phyloP scores from a whole-genome alignment of 2,113 vertebrate genomes.

The Rutilus rutilus region DNA sequence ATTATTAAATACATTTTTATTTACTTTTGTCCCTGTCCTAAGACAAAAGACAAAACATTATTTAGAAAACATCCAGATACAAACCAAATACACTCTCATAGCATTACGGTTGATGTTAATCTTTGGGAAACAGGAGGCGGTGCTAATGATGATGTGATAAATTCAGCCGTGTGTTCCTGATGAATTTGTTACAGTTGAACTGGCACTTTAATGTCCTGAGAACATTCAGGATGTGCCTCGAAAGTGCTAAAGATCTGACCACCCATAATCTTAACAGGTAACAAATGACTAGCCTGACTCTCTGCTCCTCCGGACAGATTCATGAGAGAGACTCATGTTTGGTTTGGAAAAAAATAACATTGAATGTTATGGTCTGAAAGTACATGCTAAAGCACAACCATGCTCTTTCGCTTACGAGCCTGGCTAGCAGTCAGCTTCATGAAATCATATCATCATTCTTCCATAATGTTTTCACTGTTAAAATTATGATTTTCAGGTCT shows the following conservation, averaged over 20 bases:
- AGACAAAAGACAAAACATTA: not conserved
- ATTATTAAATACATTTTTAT: no score
- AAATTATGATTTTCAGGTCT: not conserved
- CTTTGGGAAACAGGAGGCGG: not conserved
- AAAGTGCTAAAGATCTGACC: not conserved
- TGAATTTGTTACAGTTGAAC: not conserved
- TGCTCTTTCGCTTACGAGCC: not conserved
- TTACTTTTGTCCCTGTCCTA: no score
- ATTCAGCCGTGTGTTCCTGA: not conserved
- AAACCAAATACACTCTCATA: not conserved
- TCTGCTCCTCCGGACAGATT: not conserved
- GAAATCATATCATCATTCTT: not conserved
- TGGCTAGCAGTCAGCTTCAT: not conserved
- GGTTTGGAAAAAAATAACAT: not conserved
- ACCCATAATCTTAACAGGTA: not conserved
- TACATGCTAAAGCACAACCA: not conserved
- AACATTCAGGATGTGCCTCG: not conserved
- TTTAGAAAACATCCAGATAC: not conserved
- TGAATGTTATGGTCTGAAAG: not conserved
- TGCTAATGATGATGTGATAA: slow-evolving; percentile 16
- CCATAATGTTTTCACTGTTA: not conserved
- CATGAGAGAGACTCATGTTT: not conserved
- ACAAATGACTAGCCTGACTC: slow-evolving; percentile 1
- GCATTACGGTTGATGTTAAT: slow-evolving; percentile 7
- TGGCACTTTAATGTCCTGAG: not conserved